phyloP scores from a whole-genome alignment of 2,113 vertebrate genomes.

The Channa maculata region DNA sequence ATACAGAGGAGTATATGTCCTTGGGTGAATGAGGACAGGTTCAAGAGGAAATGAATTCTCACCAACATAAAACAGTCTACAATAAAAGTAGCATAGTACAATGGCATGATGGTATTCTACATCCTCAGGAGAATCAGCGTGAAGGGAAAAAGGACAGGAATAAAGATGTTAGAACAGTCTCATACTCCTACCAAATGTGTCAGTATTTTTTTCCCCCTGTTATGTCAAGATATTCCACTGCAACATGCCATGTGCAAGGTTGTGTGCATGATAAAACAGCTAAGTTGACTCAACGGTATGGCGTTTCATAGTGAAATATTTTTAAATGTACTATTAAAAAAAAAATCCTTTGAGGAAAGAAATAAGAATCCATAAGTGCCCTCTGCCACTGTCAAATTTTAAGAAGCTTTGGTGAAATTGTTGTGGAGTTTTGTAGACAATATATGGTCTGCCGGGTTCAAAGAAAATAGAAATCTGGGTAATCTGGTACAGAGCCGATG shows the following conservation, averaged over 20 bases:
- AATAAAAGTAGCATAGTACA: conserved; percentile 72
- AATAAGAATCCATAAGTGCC: conserved; percentile 44
- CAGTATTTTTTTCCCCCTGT: conserved; percentile 34
- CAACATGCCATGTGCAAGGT: conserved; percentile 39
- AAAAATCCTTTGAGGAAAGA: conserved; percentile 30
- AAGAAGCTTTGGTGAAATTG: conserved; percentile 26
- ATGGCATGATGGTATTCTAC: conserved; percentile 69
- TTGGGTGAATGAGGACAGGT: conserved; percentile 81
- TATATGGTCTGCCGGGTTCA: conserved; percentile 17
- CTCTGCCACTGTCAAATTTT: conserved; percentile 22
- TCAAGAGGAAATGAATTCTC: conserved; percentile 75
- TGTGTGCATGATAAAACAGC: conserved; percentile 45
- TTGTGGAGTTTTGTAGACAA: conserved; percentile 28
- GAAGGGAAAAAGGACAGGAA: conserved; percentile 71
- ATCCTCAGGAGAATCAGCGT: conserved; percentile 72
- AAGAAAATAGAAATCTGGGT: background rate
- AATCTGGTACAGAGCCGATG: background rate
- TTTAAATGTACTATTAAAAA: conserved; percentile 33
- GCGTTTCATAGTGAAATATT: conserved; percentile 58
- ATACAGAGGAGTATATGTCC: conserved; percentile 76
- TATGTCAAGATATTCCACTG: conserved; percentile 58
- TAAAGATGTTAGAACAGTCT: conserved; percentile 68
- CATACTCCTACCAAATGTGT: conserved; percentile 58
- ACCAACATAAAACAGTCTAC: conserved; percentile 72
- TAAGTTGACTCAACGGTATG: conserved; percentile 38